Conservation (phyloP, 2,797 vertebrate species). For the Bovichtus variegatus region DNA sequence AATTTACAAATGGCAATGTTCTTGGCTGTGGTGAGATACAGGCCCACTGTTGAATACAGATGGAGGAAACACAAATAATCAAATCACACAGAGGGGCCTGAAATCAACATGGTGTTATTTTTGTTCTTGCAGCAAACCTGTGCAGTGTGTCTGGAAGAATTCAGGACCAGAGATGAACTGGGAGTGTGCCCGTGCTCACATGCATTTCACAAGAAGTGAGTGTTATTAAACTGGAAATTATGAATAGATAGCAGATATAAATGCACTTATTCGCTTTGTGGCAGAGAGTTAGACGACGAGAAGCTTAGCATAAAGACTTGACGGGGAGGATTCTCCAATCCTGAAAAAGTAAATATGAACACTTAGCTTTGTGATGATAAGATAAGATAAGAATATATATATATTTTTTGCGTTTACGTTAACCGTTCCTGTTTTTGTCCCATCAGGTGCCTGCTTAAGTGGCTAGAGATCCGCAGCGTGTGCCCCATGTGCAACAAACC, state of each 20-base stretch:
- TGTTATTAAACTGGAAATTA: constrained; percentile 10
- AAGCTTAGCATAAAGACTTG: too few relatives aligned
- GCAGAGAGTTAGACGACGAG: neutral
- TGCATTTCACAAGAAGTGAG: constrained; percentile 92
- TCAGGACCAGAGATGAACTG: constrained; percentile 88
- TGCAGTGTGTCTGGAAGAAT: constrained; percentile 90
- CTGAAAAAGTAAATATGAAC: too few relatives aligned
- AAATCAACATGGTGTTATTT: constrained; percentile 18
- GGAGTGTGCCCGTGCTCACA: constrained; percentile 89
- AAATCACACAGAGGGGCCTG: neutral
- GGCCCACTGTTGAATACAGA: neutral
- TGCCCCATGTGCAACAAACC: constrained; percentile 92
- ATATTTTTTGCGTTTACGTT: too few relatives aligned
- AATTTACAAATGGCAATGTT: neutral
- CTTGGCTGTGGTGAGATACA: neutral
- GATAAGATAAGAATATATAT: too few relatives aligned
- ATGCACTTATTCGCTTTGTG: neutral
- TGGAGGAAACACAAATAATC: neutral
- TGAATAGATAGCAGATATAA: neutral
- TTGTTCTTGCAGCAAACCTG: constrained; percentile 86
- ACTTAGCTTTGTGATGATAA: too few relatives aligned
- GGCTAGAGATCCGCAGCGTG: constrained; percentile 90
- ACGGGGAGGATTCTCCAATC: too few relatives aligned
- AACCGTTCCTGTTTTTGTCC: neutral
- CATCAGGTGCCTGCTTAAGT: constrained; percentile 89